Base-by-base conservation (phyloP, 37 sponge, comb jelly and placozoan genomes). In the Agelas oroides region DNA sequence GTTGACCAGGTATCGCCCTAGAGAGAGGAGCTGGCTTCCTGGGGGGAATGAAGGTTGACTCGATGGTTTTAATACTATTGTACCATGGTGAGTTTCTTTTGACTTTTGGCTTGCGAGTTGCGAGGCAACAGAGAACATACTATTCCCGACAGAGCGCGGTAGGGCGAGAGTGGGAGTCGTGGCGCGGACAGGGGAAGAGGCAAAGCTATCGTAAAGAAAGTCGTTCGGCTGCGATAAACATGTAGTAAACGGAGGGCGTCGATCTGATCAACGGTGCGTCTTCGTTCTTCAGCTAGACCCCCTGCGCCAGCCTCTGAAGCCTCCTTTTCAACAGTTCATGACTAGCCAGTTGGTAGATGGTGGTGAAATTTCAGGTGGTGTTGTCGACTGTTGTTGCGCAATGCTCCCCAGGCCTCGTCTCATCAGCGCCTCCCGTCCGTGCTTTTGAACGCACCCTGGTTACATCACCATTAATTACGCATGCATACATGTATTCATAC, bases 351-450 rank as follows among this genome's bases (percentile, higher is more conserved):
- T 57, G 34, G 25, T 25, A 11, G 14, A 18, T 58, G 32, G 32
- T 75, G 75, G 75, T 75, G 75, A 75, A 75, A 75, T 53, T 23
- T 34, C 1, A 27, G n/a, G n/a, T n/a, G n/a, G n/a, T n/a, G n/a
- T n/a, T n/a, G n/a, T 25, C n/a, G n/a, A 19, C 20, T 6, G 31
- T 67, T 25, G 69, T 67, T 67, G 69, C 69, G 69, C 69, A 67
- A 67, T 67, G 5, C 69, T 33, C 34, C 69, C 69, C 35, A 30
- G 69, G n/a, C 69, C 46, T 46, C 46, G 3, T 46, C 8, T 46
- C 46, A 46, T 46, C 46, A 46, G 46, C 46, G 8, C 35, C 27
- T 69, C 70, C 70, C 70, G 34, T 69, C 35, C 32, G 70, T 32
- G 37, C 34, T 69, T 33, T 38, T 69, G 34, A 69, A 1, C 70